These are phyloP conservation scores for Apostichopus leukothele DNA, from an alignment of 53 echinoderm and acorn worm species.

Conservation along the genomic window DNA sequence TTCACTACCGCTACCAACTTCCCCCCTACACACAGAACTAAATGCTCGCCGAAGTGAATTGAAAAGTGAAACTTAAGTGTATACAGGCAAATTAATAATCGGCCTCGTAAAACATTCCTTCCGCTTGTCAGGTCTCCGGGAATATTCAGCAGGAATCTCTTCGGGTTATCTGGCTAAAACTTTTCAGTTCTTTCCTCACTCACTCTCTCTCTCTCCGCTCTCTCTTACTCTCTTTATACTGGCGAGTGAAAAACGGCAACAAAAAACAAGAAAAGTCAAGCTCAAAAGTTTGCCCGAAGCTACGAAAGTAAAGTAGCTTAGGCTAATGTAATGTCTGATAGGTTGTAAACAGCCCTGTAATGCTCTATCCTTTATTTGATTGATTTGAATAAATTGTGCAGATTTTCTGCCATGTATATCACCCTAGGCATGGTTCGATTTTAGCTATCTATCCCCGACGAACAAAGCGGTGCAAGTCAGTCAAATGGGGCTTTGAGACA, in stretches of 20 bases:
- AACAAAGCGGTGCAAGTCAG: background rate
- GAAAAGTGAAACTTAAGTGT: background rate
- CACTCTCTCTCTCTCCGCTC: background rate
- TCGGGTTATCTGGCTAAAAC: conserved; percentile 32
- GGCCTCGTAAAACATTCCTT: conserved; percentile 35
- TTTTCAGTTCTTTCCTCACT: background rate
- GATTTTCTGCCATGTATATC: background rate
- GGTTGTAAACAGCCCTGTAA: conserved; percentile 23
- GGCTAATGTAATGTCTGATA: conserved; percentile 15
- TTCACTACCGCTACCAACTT: background rate
- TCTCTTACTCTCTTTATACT: background rate
- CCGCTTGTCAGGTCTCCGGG: conserved; percentile 22
- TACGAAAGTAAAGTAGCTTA: conserved; percentile 2
- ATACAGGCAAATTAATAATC: conserved; percentile 43
- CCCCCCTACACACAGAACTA: conserved; percentile 7
- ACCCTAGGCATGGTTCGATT: conserved; percentile 37
- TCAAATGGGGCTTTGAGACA: background rate
- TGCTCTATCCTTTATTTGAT: background rate
- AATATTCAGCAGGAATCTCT: conserved; percentile 24
- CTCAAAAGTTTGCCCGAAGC: background rate
- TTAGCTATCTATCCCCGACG: conserved; percentile 18
- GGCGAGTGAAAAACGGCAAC: background rate
- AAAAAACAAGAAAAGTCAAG: conserved; percentile 11
- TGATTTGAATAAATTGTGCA: conserved; percentile 41
- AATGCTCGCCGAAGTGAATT: conserved; percentile 8